Base-by-base conservation (phyloP, 2,888 invertebrate genomes). In the Anoplius nigerrimus region DNA sequence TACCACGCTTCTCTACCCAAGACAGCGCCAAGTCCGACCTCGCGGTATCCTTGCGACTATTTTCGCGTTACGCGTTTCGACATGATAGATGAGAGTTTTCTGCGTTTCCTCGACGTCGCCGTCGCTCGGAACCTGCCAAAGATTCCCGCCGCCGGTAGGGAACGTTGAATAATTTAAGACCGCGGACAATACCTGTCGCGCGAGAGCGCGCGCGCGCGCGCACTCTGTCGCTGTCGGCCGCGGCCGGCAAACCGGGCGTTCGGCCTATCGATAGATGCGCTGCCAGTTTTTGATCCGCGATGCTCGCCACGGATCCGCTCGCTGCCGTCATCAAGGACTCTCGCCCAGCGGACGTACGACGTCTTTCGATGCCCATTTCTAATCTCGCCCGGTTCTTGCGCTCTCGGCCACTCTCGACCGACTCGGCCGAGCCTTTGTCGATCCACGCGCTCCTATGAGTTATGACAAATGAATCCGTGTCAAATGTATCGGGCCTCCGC, bases 11-110 rank as follows among this genome's bases (percentile, higher is more conserved):
- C n/a, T 34, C 6, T 69, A 60, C 52, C 62, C 22, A 66, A 56
- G 52, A 63, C 46, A 67, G 46, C 63, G 52, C 78, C 78, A 81
- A 82, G 75, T 75, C 71, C 76, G 83, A 79, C 80, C 82, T 81
- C 81, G 82, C 55, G 55, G 74, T 81, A 86, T 86, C 86, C 86
- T 86, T 86, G 86, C 80, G 82, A 84, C 85, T 86, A 85, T 86
- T 86, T 86, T 86, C 79, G 83, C 81, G 71, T 81, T 78, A 80
- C 82, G 79, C 79, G 75, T 85, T 86, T 84, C 86, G 80, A 86
- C 86, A 86, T 86, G 85, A 86, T 81, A 82, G 84, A 86, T 86
- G 85, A 82, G 86, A 86, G 72, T 84, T 86, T 85, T 84, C 84
- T 80, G 78, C 82, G 81, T 86, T 85, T 86, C 82, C 80, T 82